Conservation (phyloP, 2,888 invertebrate genomes). For the Dynastes maya region DNA sequence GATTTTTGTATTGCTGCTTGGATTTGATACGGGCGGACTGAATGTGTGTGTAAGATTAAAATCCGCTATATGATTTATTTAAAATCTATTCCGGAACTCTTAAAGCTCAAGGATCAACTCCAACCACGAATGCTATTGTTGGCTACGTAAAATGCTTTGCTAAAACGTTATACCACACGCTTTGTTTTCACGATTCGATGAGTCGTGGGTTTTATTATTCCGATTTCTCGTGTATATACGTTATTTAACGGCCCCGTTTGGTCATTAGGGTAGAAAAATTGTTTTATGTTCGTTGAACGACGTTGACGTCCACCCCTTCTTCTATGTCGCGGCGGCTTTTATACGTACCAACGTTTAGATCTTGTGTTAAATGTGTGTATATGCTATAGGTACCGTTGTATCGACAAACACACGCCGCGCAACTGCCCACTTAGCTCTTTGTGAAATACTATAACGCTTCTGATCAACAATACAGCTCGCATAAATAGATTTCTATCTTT, state of each 20-base stretch:
- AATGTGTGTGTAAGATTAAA: too few species aligned
- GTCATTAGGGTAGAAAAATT: conserved; percentile 45
- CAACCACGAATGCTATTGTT: conserved; percentile 23
- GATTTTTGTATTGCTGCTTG: too few species aligned
- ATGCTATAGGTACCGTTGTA: conserved; percentile 1
- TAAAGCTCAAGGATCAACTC: conserved; percentile 31
- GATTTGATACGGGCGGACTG: too few species aligned
- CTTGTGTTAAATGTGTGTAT: not conserved
- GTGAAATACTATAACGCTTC: conserved; percentile 9
- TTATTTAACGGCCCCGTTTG: conserved; percentile 24
- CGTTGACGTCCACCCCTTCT: conserved; percentile 28
- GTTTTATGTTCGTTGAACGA: conserved; percentile 41
- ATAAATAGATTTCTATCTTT: conserved; percentile 54
- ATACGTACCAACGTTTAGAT: conserved; percentile 10
- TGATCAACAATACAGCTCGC: conserved; percentile 48
- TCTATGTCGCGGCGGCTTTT: conserved; percentile 16
- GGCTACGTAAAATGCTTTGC: conserved; percentile 11
- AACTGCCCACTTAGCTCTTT: conserved; percentile 41
- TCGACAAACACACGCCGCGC: conserved; percentile 6
- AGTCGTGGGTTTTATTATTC: conserved; percentile 29
- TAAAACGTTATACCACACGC: not conserved
- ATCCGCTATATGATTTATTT: too few species aligned
- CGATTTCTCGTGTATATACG: conserved; percentile 35
- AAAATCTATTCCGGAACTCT: not conserved
- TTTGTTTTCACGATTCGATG: conserved; percentile 34